Evolutionary conservation across 1,140 invertebrate species (phyloP).

Genomic region (Linepithema humile): DNA sequence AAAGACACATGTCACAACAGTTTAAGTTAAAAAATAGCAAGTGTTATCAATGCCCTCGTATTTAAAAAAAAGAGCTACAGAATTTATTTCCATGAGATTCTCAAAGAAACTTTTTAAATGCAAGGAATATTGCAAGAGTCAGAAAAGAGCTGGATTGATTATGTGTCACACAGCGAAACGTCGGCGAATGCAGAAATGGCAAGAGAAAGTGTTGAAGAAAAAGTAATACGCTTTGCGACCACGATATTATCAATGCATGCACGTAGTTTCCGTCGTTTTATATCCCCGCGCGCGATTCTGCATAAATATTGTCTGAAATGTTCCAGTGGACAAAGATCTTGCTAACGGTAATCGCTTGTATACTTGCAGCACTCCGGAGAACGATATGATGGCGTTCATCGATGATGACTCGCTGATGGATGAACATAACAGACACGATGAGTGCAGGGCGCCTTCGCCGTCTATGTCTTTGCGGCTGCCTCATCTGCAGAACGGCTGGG

Average conservation of each 20-base stretch:
- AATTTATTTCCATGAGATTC: background rate
- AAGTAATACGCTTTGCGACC: background rate
- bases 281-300: background rate
- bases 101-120: too few relatives aligned
- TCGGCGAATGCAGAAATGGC: background rate
- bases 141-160: background rate
- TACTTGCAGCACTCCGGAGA: conserved; percentile 80
- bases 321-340: background rate
- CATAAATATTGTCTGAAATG: background rate
- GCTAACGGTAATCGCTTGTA: background rate
- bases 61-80: background rate
- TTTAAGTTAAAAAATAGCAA: background rate
- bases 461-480: conserved; percentile 69
- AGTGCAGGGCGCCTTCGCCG: conserved; percentile 71
- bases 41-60: background rate
- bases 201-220: background rate
- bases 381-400: conserved; percentile 84
- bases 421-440: conserved; percentile 69
- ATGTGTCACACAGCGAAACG: background rate
- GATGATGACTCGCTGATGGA: conserved; percentile 82
- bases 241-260: background rate
- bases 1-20: background rate
- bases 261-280: background rate
- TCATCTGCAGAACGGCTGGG: conserved; percentile 80
- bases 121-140: background rate